A percentile compares a stretch with the other conserved stretches of the same genome.
These are phyloP conservation scores for Anoplius nigerrimus DNA, from an alignment of 2,888 invertebrate genomes.

Conservation along the genomic window DNA sequence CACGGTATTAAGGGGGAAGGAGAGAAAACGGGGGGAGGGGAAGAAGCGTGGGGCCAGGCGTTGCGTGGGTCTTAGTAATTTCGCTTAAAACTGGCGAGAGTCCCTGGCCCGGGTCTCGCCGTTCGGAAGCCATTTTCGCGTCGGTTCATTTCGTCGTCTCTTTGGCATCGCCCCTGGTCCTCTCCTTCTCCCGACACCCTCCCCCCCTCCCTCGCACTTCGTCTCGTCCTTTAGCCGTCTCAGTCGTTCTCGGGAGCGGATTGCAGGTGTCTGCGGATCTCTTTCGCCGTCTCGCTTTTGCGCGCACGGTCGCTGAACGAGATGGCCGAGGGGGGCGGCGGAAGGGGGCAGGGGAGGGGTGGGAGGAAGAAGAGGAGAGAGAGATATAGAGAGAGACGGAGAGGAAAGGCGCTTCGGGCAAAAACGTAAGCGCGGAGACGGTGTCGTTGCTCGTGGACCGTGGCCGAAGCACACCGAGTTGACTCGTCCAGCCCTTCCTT, in stretches of 20 bases:
- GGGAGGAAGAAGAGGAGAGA: slow-evolving; percentile 14
- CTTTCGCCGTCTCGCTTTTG: slow-evolving; percentile 21
- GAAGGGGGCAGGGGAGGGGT: slow-evolving; percentile 8
- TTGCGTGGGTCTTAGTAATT: slow-evolving; percentile 45
- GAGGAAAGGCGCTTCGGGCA: slow-evolving; percentile 46
- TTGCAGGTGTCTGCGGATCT: slow-evolving; percentile 24
- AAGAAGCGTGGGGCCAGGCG: no score
- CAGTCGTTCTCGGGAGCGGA: slow-evolving; percentile 10
- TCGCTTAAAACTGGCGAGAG: slow-evolving; percentile 55
- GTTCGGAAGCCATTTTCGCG: slow-evolving; percentile 60
- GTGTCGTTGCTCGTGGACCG: slow-evolving; percentile 57
- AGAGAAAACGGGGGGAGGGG: no score
- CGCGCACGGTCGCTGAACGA: slow-evolving; percentile 38
- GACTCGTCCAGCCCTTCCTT: slow-evolving; percentile 31
- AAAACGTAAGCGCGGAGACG: slow-evolving; percentile 50
- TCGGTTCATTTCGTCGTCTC: slow-evolving; percentile 58
- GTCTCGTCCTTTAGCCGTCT: slow-evolving; percentile 16
- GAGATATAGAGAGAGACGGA: slow-evolving; percentile 19
- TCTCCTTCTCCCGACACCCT: slow-evolving; percentile 15
- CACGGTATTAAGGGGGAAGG: no score
- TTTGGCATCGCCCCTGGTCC: slow-evolving; percentile 58
- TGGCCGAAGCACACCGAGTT: slow-evolving; percentile 46
- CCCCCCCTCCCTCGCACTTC: slow-evolving; percentile 6
- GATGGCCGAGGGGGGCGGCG: slow-evolving; percentile 19
- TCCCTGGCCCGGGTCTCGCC: slow-evolving; percentile 51